Base-by-base conservation (phyloP, 2,797 vertebrate species). In the Clarias platycephalus region DNA sequence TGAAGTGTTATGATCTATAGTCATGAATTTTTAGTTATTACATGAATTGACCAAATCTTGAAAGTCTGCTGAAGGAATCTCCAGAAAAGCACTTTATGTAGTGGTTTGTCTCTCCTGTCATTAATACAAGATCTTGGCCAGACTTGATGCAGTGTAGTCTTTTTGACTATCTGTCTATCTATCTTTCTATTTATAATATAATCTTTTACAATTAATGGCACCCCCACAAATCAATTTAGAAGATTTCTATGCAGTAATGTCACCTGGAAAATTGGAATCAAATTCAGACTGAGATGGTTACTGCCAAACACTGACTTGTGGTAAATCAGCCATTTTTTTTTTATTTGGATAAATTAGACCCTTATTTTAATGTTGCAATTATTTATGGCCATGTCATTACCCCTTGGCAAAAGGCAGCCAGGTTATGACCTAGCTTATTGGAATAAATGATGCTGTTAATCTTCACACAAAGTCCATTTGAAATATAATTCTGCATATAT, bases 261-360 rank as follows among this genome's bases (percentile, higher is more conserved):
- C 40, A 49, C 10, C 44, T 49, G 49, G 40, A 72, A 40, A n/a
- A 72, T 26, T 10, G 13, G 13, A 49, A 49, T 26, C n/a, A 18
- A 53, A 49, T 72, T n/a, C 24, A 26, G 24, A 72, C 40, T 72
- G 40, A 44, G 37, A n/a, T 44, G 37, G 68, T n/a, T 15, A 53
- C 16, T 72, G 10, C 24, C 40, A 72, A 72, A 72, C 24, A 16
- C 24, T 53, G 70, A 72, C 13, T 53, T 72, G 70, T 72, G 40
- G 12, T 72, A 53, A 53, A 72, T 72, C 70, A 72, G 40, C 13
- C 40, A 72, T 15, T 49, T 26, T 13, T n/a, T 44, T 72, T 24
- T 49, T 49, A 72, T 72, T 72, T 72, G 40, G 40, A 72, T n/a
- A n/a, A 53, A 72, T 53, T 72, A 20, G 70, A n/a, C 26, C 70